Base-by-base conservation (phyloP, 2,113 vertebrate species). In the Eleginops maclovinus region DNA sequence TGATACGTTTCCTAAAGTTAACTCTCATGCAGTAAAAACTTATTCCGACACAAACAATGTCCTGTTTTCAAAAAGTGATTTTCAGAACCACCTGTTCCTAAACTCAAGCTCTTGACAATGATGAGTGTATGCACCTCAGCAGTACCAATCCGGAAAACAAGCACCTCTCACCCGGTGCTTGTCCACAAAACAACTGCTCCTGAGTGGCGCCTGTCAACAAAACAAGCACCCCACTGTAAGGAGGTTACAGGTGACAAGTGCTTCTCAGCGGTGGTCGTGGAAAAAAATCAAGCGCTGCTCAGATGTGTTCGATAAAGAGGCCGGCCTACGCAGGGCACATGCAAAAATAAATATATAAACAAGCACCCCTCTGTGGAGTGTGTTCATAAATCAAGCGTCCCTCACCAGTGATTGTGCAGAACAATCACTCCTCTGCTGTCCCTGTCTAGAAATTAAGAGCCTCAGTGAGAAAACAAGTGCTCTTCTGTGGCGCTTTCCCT, bases 331-430 rank as follows among this genome's bases (percentile, higher is more conserved):
- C 73, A 49, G 43, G n/a, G 16, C 74, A 41, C n/a, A 14, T 44
- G 36, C 41, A 9, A 56, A 36, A 56, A 51, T 75, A 62, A 81
- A 75, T 61, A 68, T 73, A 77, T 49, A 1, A 73, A 59, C 50
- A 56, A 60, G 54, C 56, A 54, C 28, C 67, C 67, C 73, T 65
- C 61, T n/a, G 70, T 7, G 19, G 55, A 41, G 60, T 50, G 56
- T 68, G 63, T 19, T 55, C 22, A 64, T 85, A 87, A 89, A 89
- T 90, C 83, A 82, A 83, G 47, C 51, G 40, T 83, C 90, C 85
- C 85, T 79, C 58, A 49, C 56, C 54, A 17, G 84, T 69, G 64
- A 82, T 87, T 80, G 72, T 22, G 56, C 36, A 17, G 73, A 50
- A 58, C 66, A 89, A 87, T 87, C 59, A 77, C 73, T 64, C 72